These are phyloP conservation scores for Drosophila vallismaia DNA, from an alignment of 2,888 invertebrate genomes.

Conservation along the genomic window DNA sequence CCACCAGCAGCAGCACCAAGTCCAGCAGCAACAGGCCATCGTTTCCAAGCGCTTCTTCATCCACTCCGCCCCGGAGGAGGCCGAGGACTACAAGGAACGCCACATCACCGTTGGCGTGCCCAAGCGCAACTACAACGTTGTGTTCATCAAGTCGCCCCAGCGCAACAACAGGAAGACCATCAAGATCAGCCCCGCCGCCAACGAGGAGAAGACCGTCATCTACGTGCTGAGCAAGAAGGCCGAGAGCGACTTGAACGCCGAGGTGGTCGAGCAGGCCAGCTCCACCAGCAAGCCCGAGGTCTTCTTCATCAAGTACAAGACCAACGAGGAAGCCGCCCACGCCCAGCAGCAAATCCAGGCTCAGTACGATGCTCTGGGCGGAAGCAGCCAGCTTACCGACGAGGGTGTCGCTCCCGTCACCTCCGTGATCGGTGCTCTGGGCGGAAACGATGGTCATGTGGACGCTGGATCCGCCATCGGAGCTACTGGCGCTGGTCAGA, in stretches of 20 bases:
- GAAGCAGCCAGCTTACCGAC: constrained; percentile 82
- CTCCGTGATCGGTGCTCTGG: constrained; percentile 82
- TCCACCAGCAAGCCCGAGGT: constrained; percentile 83
- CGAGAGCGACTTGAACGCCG: constrained; percentile 81
- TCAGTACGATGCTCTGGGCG: constrained; percentile 83
- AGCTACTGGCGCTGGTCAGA: constrained; percentile 45
- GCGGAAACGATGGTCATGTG: constrained; percentile 49
- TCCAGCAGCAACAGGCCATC: constrained; percentile 70
- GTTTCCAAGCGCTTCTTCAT: constrained; percentile 83
- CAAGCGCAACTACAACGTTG: constrained; percentile 83
- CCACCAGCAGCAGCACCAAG: constrained; percentile 56
- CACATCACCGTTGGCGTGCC: constrained; percentile 82
- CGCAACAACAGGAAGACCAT: constrained; percentile 79
- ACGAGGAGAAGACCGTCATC: constrained; percentile 84
- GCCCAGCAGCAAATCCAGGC: constrained; percentile 84
- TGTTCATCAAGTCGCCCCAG: constrained; percentile 83
- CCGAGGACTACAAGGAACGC: constrained; percentile 80
- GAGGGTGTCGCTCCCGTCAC: constrained; percentile 82
- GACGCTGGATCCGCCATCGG: constrained; percentile 50
- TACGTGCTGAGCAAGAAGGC: constrained; percentile 83
- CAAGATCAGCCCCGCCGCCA: constrained; percentile 81
- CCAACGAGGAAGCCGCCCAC: constrained; percentile 82
- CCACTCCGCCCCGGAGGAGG: constrained; percentile 83
- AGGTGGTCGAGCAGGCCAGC: constrained; percentile 80
- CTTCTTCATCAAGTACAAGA: constrained; percentile 84